Evolutionary conservation across 2,797 vertebrate genomes (phyloP).

Genomic region (Adrianichthys oophorus): DNA sequence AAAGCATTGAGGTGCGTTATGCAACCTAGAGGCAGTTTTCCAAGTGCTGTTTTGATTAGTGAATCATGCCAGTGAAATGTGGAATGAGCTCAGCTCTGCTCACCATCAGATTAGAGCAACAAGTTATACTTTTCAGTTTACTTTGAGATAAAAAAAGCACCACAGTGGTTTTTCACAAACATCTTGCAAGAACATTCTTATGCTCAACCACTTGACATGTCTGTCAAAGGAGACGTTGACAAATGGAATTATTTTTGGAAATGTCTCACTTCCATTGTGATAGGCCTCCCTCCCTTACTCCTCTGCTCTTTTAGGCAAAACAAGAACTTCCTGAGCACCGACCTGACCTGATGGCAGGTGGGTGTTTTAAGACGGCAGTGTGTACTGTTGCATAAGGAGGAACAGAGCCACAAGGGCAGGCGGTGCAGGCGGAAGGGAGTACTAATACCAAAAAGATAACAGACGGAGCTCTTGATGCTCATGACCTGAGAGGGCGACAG

Average conservation of each 20-base stretch:
- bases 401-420: conserved; percentile 29
- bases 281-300: conserved; percentile 18
- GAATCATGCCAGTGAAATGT: conserved; percentile 37
- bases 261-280: conserved; percentile 41
- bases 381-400: conserved; percentile 49
- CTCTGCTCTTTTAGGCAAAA: conserved; percentile 45
- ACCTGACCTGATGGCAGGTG: conserved; percentile 43
- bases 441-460: conserved; percentile 54
- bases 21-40: conserved; percentile 13
- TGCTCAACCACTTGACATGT: conserved; percentile 9
- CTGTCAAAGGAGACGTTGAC: conserved; percentile 19
- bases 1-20: conserved; percentile 10
- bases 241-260: conserved; percentile 37
- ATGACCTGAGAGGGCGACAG: conserved; percentile 21
- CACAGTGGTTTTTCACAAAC: conserved; percentile 7
- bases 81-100: conserved; percentile 34
- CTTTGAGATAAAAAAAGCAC: conserved; percentile 30
- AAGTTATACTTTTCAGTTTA: conserved; percentile 19
- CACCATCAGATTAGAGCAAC: conserved; percentile 6
- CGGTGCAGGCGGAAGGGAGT: conserved; percentile 28
- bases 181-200: conserved; percentile 12
- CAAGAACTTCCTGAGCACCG: conserved; percentile 49
- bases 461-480: conserved; percentile 29
- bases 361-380: conserved; percentile 52
- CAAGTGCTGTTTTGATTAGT: conserved; percentile 31